Conservation (phyloP, 92 coral and sea anemone species). For the Actinostola sp. region DNA sequence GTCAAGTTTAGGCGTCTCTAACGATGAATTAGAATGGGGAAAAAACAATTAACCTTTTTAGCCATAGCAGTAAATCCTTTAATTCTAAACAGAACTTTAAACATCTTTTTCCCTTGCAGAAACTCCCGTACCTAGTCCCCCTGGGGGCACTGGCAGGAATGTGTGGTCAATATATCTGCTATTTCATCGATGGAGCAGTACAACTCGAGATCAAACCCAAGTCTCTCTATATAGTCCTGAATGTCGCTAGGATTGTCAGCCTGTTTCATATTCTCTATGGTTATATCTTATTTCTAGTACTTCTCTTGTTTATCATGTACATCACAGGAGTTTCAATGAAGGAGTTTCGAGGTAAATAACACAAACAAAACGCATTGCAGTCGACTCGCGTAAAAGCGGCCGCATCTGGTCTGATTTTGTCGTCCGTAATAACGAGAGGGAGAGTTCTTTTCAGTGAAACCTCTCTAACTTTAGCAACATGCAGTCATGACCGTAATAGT, state of each 20-base stretch:
- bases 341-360: constrained; percentile 84
- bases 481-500: no score
- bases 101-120: constrained; percentile 40
- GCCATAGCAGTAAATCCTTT: background rate
- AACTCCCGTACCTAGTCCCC: constrained; percentile 75
- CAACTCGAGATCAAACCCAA: constrained; percentile 70
- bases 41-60: no score
- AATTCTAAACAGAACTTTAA: no score
- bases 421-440: no score
- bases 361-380: background rate
- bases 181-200: constrained; percentile 84
- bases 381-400: no score
- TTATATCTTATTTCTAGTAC: constrained; percentile 78
- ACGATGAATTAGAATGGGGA: no score
- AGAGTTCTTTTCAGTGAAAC: no score
- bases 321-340: constrained; percentile 91
- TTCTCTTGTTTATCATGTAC: constrained; percentile 75
- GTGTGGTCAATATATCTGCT: constrained; percentile 88
- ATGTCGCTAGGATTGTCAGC: constrained; percentile 73
- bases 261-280: constrained; percentile 88
- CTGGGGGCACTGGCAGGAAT: constrained; percentile 63
- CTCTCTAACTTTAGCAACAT: no score
- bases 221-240: constrained; percentile 67
- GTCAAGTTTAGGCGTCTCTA: no score
- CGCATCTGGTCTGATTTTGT: no score